Evolutionary conservation across 2,888 invertebrate species (phyloP), one percentile per base, ranked within the genome.

Genomic region (Lomographa bimaculata): DNA sequence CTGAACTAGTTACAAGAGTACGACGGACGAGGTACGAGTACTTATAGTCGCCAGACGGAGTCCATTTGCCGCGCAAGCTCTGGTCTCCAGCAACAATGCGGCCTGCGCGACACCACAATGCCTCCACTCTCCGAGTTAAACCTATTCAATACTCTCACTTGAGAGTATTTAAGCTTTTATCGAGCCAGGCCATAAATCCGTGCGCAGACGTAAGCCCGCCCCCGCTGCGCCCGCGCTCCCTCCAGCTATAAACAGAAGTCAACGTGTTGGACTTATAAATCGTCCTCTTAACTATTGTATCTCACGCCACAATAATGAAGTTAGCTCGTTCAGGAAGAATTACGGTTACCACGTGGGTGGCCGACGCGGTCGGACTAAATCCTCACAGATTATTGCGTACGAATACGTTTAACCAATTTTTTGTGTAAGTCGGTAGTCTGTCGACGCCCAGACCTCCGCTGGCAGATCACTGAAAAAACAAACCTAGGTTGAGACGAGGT

Each of bases 231-330:
- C 71, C 76, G 69, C 71, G 64, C 66, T 73, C 73, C 76, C 79
- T 71, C 76, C 71, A 75, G 83, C 85, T 84, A 87, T 86, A 87
- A 89, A 87, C 89, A 89, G 89, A 85, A 87, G 89, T 87, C 87
- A 86, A 84, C 89, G 86, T 89, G 87, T 87, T 80, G 78, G 81
- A 81, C 85, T 83, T 85, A 89, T 89, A 89, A 87, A 89, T 89
- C 86, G 83, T 86, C 79, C 70, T 85, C 89, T 87, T 87, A 87
- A 86, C 87, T 86, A 87, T 87, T 87, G 89, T 89, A 87, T 86
- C 86, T 85, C 81, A 78, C 74, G 80, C 85, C 86, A 89, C 86
- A 87, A 87, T 89, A 87, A 89, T 89, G 86, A 89, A 86, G 87
- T 89, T 86, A 81, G 86, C 85, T 87, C 86, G 82, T 85, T 86